Percentiles rank a stretch among this genome's conserved stretches.
These are phyloP conservation scores for Antheraea mylitta DNA, from an alignment of 1,140 invertebrate genomes.

Conservation along the genomic window DNA sequence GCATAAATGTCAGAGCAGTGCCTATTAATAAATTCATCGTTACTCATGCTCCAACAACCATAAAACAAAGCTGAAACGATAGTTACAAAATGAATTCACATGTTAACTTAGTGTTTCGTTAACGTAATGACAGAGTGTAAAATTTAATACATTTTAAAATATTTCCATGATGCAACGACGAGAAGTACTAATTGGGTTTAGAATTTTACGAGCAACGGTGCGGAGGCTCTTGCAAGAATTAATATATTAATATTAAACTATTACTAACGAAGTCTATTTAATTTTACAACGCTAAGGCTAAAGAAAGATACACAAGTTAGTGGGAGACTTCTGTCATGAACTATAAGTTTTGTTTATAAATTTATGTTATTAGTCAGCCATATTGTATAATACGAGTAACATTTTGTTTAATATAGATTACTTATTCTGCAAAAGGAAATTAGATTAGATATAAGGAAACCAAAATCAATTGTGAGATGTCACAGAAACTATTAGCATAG, in stretches of 20 bases:
- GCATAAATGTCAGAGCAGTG: not conserved
- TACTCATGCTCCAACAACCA: not conserved
- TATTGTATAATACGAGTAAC: too few species aligned
- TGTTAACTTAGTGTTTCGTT: slow-evolving; percentile 29
- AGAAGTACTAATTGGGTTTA: slow-evolving; percentile 42
- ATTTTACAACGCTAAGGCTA: not conserved
- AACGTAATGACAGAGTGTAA: slow-evolving; percentile 24
- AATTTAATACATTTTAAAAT: slow-evolving; percentile 33
- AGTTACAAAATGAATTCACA: slow-evolving; percentile 27
- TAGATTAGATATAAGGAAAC: too few species aligned
- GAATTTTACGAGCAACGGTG: slow-evolving; percentile 34
- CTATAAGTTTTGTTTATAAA: too few species aligned
- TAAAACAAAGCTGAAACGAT: not conserved
- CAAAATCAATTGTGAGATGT: too few species aligned
- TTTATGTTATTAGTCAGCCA: too few species aligned
- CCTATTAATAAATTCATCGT: not conserved
- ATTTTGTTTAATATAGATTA: too few species aligned
- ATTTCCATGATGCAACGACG: slow-evolving; percentile 35
- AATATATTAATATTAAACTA: slow-evolving; percentile 35
- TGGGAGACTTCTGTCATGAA: too few species aligned
- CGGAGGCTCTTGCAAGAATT: slow-evolving; percentile 23
- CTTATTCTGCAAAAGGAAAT: too few species aligned
- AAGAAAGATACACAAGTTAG: too few species aligned
- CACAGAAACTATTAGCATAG: too few species aligned
- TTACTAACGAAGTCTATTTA: slow-evolving; percentile 1